Base-by-base conservation (phyloP, 2,113 vertebrate genomes). In the Scartelaos histophorus region DNA sequence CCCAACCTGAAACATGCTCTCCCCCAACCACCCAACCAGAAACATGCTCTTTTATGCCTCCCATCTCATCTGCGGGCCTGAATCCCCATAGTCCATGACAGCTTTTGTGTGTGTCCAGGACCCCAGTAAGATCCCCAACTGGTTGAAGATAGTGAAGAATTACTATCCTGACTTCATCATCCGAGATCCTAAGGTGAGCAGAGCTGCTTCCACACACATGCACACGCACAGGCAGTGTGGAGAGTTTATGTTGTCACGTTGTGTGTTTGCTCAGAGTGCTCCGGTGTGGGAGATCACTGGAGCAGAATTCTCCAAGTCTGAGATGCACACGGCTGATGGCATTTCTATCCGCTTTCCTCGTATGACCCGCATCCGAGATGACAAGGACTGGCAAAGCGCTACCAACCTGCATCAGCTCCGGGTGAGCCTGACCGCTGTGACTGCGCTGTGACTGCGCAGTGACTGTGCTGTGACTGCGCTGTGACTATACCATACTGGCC, bases 341-440 rank as follows among this genome's bases (percentile, higher is more conserved):
- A 98, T 99, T 91, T 99, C 98, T 71, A 99, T 99, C 88, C 96
- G 98, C 76, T 99, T 99, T 74, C 98, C 98, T 13, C 96, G 98
- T 70, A 98, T 96, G 90, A 99, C 98, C 0, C 94, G 96, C 16
- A 95, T 99, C 85, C 95, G 98, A 0, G 94, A 99, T 0, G 98
- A 99, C 91, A 99, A 99, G 74, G 96, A 99, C 92, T 99, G 98
- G 98, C 92, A 95, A 82, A 95, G 83, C 0, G 96, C 98, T 81
- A 99, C 98, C 81, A 96, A 95, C 87, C 90, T 99, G 69, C 93
- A 92, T 45, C 96, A 98, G 83, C 96, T 99, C 0, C 95, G 93
- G 93, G 97, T 99, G 78, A 1, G 73, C 54, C 0, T 3, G 60
- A 54, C 71, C 71, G 2, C 43, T 0, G 11, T 25, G 13, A 45